Evolutionary conservation across 2,888 invertebrate genomes (phyloP).

Genomic region (Trachelus tabidus): DNA sequence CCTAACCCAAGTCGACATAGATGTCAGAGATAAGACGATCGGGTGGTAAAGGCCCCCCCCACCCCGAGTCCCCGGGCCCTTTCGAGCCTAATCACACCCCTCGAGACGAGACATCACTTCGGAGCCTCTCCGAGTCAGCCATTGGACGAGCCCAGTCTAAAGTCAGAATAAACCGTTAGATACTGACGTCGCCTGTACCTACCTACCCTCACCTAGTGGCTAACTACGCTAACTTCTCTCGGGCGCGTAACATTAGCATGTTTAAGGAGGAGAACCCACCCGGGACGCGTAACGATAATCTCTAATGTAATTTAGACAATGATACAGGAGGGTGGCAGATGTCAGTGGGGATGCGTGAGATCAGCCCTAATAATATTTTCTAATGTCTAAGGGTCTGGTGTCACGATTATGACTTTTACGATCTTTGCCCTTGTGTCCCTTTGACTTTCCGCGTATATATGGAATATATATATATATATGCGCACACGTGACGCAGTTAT

Average conservation of each 20-base stretch:
- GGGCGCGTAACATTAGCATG: slow-evolving; percentile 1
- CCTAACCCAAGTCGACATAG: not conserved
- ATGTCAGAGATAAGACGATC: slow-evolving; percentile 11
- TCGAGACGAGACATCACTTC: slow-evolving; percentile 36
- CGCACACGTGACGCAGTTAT: too few species aligned
- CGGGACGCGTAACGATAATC: not conserved
- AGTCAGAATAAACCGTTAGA: too few species aligned
- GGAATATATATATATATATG: too few species aligned
- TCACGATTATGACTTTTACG: too few species aligned
- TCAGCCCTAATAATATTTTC: too few species aligned
- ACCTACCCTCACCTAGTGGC: not conserved
- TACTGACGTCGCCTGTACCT: too few species aligned
- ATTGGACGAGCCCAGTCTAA: not conserved
- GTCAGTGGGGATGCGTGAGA: too few species aligned
- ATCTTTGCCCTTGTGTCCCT: too few species aligned
- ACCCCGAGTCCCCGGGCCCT: not conserved
- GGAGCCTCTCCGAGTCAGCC: slow-evolving; percentile 10
- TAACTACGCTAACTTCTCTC: slow-evolving; percentile 17
- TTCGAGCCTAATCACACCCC: slow-evolving; percentile 29
- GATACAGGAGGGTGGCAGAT: too few species aligned
- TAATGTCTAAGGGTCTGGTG: too few species aligned
- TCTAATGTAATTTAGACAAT: too few species aligned
- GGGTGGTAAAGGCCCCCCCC: not conserved
- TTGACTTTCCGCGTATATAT: too few species aligned
- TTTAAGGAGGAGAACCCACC: not conserved